Percentiles rank a stretch among this genome's conserved stretches.
Evolutionary conservation across 1,140 invertebrate species (phyloP).

Genomic region (Drosophila sturtevanti): DNA sequence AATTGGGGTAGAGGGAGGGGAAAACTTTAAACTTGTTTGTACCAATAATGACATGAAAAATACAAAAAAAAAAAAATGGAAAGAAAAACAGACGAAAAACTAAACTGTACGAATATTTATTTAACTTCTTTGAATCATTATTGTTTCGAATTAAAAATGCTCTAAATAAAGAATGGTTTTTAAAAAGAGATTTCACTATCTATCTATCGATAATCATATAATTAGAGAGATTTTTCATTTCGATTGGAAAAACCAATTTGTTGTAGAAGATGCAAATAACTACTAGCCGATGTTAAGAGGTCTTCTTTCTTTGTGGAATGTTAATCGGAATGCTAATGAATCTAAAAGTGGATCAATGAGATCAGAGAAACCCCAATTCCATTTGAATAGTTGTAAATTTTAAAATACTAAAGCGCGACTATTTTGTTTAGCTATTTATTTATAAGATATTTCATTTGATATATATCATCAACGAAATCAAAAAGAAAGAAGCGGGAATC

Average conservation of each 20-base stretch:
- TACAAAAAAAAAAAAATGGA: constrained; percentile 11
- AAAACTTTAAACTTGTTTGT: constrained; percentile 40
- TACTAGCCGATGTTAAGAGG: too few relatives aligned
- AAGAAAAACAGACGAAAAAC: neutral
- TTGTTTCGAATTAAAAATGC: neutral
- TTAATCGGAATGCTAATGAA: neutral
- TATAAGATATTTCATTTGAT: too few relatives aligned
- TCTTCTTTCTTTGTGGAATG: neutral
- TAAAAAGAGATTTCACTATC: too few relatives aligned
- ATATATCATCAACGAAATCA: too few relatives aligned
- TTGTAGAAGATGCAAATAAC: too few relatives aligned
- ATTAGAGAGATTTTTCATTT: neutral
- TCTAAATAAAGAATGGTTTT: neutral
- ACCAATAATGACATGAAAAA: constrained; percentile 42
- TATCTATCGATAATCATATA: neutral
- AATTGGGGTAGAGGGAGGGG: constrained; percentile 10
- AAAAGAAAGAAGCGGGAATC: too few relatives aligned
- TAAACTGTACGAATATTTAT: constrained; percentile 6
- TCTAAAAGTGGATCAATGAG: neutral
- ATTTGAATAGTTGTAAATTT: too few relatives aligned
- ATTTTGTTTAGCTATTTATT: too few relatives aligned
- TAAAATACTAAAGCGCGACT: too few relatives aligned
- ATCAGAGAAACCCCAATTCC: neutral
- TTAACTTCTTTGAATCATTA: neutral
- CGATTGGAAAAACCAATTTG: too few relatives aligned